These are phyloP conservation scores for Polyodon spathula DNA, from an alignment of 2,113 vertebrate genomes.

Conservation along the genomic window DNA sequence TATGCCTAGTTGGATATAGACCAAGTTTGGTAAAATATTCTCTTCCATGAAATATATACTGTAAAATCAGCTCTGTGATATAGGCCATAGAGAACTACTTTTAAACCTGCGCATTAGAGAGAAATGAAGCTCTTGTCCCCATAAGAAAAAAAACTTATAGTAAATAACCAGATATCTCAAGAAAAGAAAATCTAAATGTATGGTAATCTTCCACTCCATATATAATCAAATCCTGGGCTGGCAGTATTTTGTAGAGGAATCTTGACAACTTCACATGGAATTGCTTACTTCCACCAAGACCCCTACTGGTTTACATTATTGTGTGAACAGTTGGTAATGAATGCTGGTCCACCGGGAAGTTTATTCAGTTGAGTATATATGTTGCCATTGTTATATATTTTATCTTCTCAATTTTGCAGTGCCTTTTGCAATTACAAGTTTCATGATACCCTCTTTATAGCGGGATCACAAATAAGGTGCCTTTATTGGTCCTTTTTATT, in stretches of 20 bases:
- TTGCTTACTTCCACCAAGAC: conserved; percentile 9
- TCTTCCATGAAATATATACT: no score
- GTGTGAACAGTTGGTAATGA: conserved; percentile 12
- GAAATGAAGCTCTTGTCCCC: no score
- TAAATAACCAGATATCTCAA: not conserved
- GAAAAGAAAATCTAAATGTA: not conserved
- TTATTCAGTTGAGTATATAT: conserved; percentile 4
- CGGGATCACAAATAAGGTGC: not conserved
- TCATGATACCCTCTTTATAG: not conserved
- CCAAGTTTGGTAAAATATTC: no score
- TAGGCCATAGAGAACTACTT: no score
- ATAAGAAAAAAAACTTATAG: no score
- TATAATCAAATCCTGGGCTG: not conserved
- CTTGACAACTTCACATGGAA: conserved; percentile 12
- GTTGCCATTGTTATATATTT: not conserved
- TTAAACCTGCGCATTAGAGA: no score
- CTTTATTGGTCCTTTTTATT: not conserved
- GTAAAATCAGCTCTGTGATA: no score
- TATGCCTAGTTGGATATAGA: no score
- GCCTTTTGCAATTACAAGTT: not conserved
- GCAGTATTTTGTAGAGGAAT: conserved; percentile 7
- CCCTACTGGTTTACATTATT: conserved; percentile 10
- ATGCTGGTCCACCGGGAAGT: conserved; percentile 11
- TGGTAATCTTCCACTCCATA: not conserved
- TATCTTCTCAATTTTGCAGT: not conserved